phyloP scores from a whole-genome alignment of 2,888 invertebrate species.

The Helobdella robusta region DNA sequence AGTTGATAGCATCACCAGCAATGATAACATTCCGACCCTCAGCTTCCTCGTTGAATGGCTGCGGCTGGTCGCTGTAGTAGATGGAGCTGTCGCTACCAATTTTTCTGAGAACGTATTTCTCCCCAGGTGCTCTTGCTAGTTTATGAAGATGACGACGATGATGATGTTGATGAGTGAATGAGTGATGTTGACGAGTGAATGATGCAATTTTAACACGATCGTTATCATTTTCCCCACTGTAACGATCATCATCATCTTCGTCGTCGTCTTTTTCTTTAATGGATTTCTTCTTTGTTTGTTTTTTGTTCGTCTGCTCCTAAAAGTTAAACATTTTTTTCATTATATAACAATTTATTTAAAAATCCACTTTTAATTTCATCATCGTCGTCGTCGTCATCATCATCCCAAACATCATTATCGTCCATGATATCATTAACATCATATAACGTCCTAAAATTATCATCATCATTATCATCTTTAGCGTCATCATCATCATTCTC shows the following conservation, averaged over 20 bases:
- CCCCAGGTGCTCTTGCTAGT: no score
- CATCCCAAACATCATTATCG: conserved; percentile 1
- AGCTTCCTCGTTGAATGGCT: not conserved
- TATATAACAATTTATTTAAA: not conserved
- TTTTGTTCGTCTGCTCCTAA: no score
- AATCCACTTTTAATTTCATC: not conserved
- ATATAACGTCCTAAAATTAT: no score
- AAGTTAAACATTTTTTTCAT: not conserved
- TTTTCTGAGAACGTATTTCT: not conserved
- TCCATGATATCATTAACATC: no score
- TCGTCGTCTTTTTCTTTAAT: not conserved
- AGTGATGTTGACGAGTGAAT: not conserved
- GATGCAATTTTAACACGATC: not conserved
- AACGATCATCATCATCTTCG: not conserved
- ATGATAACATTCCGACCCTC: not conserved
- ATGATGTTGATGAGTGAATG: not conserved
- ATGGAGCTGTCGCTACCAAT: not conserved
- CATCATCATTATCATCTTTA: conserved; percentile 4
- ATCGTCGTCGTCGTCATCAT: conserved; percentile 5
- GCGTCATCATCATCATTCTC: no score
- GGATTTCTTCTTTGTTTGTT: no score
- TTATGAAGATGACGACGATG: not conserved
- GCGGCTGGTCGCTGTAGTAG: not conserved
- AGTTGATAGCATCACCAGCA: not conserved
- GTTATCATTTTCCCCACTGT: not conserved